Base-by-base conservation (phyloP, 2,113 vertebrate genomes). In the Girardinichthys multiradiatus region DNA sequence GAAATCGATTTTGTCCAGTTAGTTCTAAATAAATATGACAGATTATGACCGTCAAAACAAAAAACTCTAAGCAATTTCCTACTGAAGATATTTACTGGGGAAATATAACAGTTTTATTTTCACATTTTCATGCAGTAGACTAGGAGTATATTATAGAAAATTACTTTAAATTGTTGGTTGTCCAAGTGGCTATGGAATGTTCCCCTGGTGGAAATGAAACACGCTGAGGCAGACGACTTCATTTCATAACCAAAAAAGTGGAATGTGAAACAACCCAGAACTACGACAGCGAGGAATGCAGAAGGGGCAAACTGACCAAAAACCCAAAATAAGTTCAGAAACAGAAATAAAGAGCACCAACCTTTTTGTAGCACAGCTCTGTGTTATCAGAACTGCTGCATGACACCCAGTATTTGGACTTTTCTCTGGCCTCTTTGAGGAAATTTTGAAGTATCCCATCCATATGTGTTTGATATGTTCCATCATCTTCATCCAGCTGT, bases 331-430 rank as follows among this genome's bases (percentile, higher is more conserved):
- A 54, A 54, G 24, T 10, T 10, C 21, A 54, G n/a, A 54, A 10
- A 54, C 9, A n/a, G 48, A 61, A 51, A 1, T n/a, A 6, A 48
- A 15, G 6, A 62, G 14, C 31, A 70, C 79, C 12, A 82, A 98
- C 98, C 97, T 99, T 99, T 94, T 96, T 99, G 87, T 96, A 98
- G 73, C 90, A 94, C 0, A 99, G 96, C 37, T 99, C 98, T 26
- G 97, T 95, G 83, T 95, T 97, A 70, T 98, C 95, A 1, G 86
- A 65, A 87, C 96, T 97, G 82, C 94, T 93, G 85, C 96, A 96
- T 0, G 95, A 92, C 80, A 98, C 92, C 98, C 98, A 99, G 84
- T 95, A 96, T 87, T 97, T 98, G 88, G 97, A 97, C 88, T 96
- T 99, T 70, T 99, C 98, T 59, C 94, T 95, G 59, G 95, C 95